Conservation (phyloP, 2,797 vertebrate genomes). For the Varecia variegata region DNA sequence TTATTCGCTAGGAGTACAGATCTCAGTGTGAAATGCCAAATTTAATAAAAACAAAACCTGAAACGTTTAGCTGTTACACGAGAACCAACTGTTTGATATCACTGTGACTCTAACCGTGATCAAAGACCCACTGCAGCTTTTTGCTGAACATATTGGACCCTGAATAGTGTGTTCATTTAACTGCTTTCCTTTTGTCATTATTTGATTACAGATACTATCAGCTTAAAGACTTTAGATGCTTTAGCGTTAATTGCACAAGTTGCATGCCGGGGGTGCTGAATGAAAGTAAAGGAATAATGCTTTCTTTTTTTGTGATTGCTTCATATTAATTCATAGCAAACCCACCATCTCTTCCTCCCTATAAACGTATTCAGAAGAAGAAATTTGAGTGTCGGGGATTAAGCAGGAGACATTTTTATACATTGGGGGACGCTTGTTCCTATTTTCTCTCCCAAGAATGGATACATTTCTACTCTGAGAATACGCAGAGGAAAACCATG, state of each 20-base stretch:
- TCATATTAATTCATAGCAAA: slow-evolving; percentile 77
- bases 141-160: slow-evolving; percentile 83
- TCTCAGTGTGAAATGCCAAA: slow-evolving; percentile 89
- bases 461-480: not conserved
- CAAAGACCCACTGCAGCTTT: slow-evolving; percentile 87
- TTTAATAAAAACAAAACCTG: slow-evolving; percentile 88
- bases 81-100: slow-evolving; percentile 87
- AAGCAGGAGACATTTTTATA: slow-evolving; percentile 8
- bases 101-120: slow-evolving; percentile 86
- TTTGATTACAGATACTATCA: slow-evolving; percentile 85
- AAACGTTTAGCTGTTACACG: slow-evolving; percentile 87
- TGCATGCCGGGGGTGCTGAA: slow-evolving; percentile 79
- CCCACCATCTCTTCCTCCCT: not conserved
- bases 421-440: not conserved
- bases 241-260: slow-evolving; percentile 83
- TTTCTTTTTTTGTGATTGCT: slow-evolving; percentile 68
- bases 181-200: slow-evolving; percentile 82
- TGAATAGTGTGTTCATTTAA: slow-evolving; percentile 84
- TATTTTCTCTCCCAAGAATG: not conserved
- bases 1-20: slow-evolving; percentile 85
- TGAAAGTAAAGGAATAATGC: slow-evolving; percentile 70
- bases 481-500: not conserved
- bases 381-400: not conserved
- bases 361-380: not conserved
- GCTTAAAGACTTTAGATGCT: slow-evolving; percentile 80